These are phyloP conservation scores for Lagenorhynchus albirostris DNA, from an alignment of 2,113 vertebrate genomes.

Conservation along the genomic window DNA sequence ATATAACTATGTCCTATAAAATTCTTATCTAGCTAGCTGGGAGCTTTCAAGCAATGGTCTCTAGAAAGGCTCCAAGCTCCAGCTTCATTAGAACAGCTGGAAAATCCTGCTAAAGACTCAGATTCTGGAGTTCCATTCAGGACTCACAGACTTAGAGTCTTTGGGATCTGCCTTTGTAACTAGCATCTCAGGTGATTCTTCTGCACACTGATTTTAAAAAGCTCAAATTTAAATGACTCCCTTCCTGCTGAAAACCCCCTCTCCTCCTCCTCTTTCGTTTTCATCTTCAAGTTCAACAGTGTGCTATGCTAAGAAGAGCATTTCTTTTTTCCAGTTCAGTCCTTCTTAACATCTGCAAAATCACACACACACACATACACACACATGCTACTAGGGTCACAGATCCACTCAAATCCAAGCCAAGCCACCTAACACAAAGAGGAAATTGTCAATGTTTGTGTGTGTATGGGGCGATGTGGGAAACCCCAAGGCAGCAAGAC, in stretches of 20 bases:
- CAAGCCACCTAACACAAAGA: not conserved
- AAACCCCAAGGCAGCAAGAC: not conserved
- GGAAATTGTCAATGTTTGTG: not conserved
- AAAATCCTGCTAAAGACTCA: not conserved
- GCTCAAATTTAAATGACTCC: not conserved
- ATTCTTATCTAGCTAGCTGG: not conserved
- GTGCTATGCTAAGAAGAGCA: not conserved
- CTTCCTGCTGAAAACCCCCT: not conserved
- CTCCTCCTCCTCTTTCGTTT: not conserved
- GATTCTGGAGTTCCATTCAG: not conserved
- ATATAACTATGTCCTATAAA: not conserved
- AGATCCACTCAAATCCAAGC: not conserved
- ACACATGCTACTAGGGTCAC: not conserved
- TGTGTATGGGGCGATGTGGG: too few species aligned
- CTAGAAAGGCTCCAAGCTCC: not conserved
- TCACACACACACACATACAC: not conserved
- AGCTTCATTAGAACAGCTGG: not conserved
- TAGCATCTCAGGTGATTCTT: not conserved
- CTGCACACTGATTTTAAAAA: not conserved
- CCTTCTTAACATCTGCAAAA: not conserved
- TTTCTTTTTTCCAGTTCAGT: not conserved
- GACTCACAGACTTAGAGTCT: not conserved
- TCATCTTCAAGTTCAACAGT: not conserved
- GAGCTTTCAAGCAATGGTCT: not conserved
- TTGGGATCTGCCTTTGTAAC: not conserved